A percentile compares a stretch with the other conserved stretches of the same genome.
These are phyloP conservation scores for Craniophora ligustri DNA, from an alignment of 2,888 invertebrate species.

Conservation along the genomic window DNA sequence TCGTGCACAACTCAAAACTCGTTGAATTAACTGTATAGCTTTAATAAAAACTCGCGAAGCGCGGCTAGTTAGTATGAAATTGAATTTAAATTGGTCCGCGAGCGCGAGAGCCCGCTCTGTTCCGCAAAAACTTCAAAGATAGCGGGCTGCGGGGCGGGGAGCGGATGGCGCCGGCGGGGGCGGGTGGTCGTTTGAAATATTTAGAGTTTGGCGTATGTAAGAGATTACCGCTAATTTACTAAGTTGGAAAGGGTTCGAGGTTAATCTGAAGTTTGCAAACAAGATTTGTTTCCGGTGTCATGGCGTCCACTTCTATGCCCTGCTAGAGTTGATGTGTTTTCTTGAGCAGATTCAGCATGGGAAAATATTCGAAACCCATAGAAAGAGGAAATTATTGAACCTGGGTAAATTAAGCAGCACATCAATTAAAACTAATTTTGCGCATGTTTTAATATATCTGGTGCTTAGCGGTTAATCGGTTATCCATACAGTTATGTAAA, in stretches of 20 bases:
- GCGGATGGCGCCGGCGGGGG: conserved; percentile 1
- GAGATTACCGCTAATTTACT: conserved; percentile 51
- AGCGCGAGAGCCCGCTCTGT: conserved; percentile 1
- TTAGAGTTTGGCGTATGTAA: conserved; percentile 41
- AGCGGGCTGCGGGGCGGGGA: conserved; percentile 3
- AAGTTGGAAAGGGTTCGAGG: conserved; percentile 43
- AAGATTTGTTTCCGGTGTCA: conserved; percentile 9
- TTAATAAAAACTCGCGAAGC: conserved; percentile 61
- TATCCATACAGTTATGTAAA: too few species aligned
- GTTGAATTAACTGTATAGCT: conserved; percentile 58
- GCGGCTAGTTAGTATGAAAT: conserved; percentile 64
- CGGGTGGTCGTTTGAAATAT: conserved; percentile 48
- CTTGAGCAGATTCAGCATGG: too few species aligned
- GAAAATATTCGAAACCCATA: too few species aligned
- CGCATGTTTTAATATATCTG: too few species aligned
- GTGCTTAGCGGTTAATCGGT: too few species aligned
- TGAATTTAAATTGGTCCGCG: conserved; percentile 62
- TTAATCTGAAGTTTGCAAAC: conserved; percentile 56
- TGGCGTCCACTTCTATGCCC: background rate
- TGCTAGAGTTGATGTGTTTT: background rate
- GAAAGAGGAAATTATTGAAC: too few species aligned
- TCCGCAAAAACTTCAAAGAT: conserved; percentile 44
- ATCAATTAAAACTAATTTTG: too few species aligned
- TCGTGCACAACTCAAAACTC: conserved; percentile 19
- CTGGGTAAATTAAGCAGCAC: too few species aligned